Evolutionary conservation across 1,140 invertebrate species (phyloP).

Genomic region (Cephus cinctus): DNA sequence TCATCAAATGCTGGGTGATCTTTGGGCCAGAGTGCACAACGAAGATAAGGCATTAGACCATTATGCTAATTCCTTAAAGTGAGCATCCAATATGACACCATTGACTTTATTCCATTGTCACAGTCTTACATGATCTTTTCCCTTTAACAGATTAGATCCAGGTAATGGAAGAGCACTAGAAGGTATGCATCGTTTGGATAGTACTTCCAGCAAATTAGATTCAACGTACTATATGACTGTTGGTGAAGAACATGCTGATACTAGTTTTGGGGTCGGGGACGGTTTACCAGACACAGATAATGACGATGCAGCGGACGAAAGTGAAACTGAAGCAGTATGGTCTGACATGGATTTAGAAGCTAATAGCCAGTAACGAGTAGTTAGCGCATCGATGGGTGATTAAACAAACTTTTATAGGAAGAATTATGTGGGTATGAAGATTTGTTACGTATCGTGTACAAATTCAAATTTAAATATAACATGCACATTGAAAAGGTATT

Average conservation of each 20-base stretch:
- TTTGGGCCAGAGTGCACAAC: constrained; percentile 59
- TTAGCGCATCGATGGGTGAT: too few species aligned
- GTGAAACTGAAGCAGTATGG: constrained; percentile 64
- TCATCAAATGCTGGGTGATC: constrained; percentile 72
- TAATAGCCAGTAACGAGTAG: constrained; percentile 55
- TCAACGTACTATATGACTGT: constrained; percentile 58
- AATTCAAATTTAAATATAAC: too few species aligned
- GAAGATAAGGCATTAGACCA: constrained; percentile 73
- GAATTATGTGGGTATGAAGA: too few species aligned
- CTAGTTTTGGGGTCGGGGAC: constrained; percentile 61
- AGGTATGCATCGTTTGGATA: constrained; percentile 68
- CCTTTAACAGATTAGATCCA: constrained; percentile 64
- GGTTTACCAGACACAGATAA: constrained; percentile 54
- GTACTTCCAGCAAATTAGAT: constrained; percentile 57
- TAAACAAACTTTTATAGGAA: too few species aligned
- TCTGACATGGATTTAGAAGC: constrained; percentile 61
- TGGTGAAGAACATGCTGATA: constrained; percentile 59
- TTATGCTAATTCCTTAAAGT: constrained; percentile 70
- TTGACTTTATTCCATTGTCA: not conserved
- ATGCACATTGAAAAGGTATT: too few species aligned
- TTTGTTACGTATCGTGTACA: too few species aligned
- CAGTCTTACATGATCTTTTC: constrained; percentile 15
- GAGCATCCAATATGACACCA: constrained; percentile 21
- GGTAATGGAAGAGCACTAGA: constrained; percentile 68
- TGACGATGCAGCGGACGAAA: constrained; percentile 60